phyloP scores from a whole-genome alignment of 2,888 invertebrate species.

The Chaitophorus viminalis region DNA sequence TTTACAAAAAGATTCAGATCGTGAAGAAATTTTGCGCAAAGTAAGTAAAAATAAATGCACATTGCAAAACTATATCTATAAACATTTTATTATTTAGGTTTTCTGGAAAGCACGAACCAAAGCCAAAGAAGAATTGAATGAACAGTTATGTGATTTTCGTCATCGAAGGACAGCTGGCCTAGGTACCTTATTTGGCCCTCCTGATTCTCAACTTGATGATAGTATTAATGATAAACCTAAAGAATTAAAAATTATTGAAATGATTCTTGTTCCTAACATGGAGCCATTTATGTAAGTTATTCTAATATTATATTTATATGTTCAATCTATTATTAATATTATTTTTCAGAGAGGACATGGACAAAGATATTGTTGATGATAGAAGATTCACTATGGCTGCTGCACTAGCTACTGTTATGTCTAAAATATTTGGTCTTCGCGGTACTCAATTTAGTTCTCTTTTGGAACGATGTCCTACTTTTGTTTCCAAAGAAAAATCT shows the following conservation, averaged over 20 bases:
- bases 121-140: slow-evolving; percentile 83
- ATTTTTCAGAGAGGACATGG: slow-evolving; percentile 73
- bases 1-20: slow-evolving; percentile 83
- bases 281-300: slow-evolving; percentile 74
- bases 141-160: slow-evolving; percentile 85
- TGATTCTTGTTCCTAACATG: slow-evolving; percentile 77
- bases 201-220: slow-evolving; percentile 81
- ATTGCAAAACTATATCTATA: neutral
- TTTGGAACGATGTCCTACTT: slow-evolving; percentile 82
- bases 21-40: slow-evolving; percentile 87
- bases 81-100: slow-evolving; percentile 67
- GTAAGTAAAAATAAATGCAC: slow-evolving; percentile 68
- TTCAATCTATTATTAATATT: slow-evolving; percentile 2
- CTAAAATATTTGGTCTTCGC: slow-evolving; percentile 79
- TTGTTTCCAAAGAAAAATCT: slow-evolving; percentile 86
- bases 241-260: slow-evolving; percentile 81
- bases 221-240: slow-evolving; percentile 82
- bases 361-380: slow-evolving; percentile 73
- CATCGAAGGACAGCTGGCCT: slow-evolving; percentile 90
- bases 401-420: slow-evolving; percentile 82
- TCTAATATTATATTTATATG: neutral
- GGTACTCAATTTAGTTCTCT: slow-evolving; percentile 71
- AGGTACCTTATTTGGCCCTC: slow-evolving; percentile 88
- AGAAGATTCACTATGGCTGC: slow-evolving; percentile 78
- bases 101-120: slow-evolving; percentile 89